These are phyloP conservation scores for Polydrusus pterygomalis DNA, from an alignment of 2,888 invertebrate species.

Conservation along the genomic window DNA sequence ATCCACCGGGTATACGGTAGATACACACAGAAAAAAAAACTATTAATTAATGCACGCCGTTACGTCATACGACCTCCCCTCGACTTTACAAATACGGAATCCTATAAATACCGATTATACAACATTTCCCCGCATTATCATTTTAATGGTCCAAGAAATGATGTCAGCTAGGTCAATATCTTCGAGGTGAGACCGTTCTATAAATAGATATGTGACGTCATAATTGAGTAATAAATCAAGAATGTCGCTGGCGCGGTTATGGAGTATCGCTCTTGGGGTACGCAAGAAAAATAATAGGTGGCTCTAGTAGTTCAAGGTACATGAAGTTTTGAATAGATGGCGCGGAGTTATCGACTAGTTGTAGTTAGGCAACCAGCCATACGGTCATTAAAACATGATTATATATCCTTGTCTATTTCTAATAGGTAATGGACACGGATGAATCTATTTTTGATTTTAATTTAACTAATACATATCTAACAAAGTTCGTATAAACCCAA, in stretches of 20 bases:
- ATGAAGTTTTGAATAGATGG: neutral
- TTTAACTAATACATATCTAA: too few species aligned
- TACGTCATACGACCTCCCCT: constrained; percentile 20
- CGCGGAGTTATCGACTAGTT: neutral
- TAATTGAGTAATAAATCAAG: constrained; percentile 22
- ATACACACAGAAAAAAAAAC: neutral
- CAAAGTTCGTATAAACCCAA: too few species aligned
- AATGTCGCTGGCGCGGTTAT: neutral
- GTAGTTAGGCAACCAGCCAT: neutral
- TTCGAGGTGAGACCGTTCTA: constrained; percentile 36
- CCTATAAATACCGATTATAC: constrained; percentile 39
- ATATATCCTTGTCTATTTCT: too few species aligned
- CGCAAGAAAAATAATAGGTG: neutral
- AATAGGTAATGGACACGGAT: too few species aligned
- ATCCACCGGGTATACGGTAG: too few species aligned
- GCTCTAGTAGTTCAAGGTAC: neutral
- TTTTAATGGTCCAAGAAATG: constrained; percentile 32
- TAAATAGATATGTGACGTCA: constrained; percentile 30
- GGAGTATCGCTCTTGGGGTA: neutral
- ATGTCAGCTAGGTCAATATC: constrained; percentile 48
- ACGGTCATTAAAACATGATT: too few species aligned
- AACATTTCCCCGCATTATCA: constrained; percentile 34
- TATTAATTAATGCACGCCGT: neutral
- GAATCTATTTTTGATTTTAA: too few species aligned
- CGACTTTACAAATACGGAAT: constrained; percentile 8